Base-by-base conservation (phyloP, 2,888 invertebrate species). In the Clivina fossor region DNA sequence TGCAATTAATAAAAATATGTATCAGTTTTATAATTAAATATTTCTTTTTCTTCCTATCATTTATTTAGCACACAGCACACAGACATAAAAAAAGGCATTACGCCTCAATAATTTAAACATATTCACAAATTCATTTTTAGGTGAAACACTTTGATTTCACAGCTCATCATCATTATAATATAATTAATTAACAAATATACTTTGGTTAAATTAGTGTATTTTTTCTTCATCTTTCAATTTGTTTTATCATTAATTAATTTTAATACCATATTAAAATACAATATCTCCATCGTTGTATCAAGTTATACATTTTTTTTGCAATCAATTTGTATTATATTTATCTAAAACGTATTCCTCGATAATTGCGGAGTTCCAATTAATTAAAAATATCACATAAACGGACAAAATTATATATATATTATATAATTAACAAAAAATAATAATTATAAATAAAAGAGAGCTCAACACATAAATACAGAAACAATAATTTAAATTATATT, bases 261-360 rank as follows among this genome's bases (percentile, higher is more conserved):
- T 68, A 68, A 68, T 68, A 68, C 68, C 66, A 68, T 68, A 65
- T 64, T 60, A 62, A 66, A 68, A 68, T 66, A 68, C 68, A 66
- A 64, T 61, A 57, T 59, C 62, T 62, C 50, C 30, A 28, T 19
- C 15, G 15, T 24, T 24, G 4, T 24, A 24, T 24, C 9, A 9
- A 24, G 9, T 24, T 24, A 24, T 24, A 24, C 9, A 7, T n/a
- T 24, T 9, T 7, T 7, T 24, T 24, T 24, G 9, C 4, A 24
- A 24, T 24, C 4, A 7, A 24, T 24, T 24, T 24, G 9, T 24
- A 24, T 24, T 24, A 24, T 24, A n/a, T 24, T 24, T 43, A 18
- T 24, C 26, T 13, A 43, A n/a, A 26, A 43, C 43, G 20, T 9
- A 24, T 43, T 43, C 26, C 13, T 13, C n/a, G n/a, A n/a, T n/a